Evolutionary conservation across 1,140 invertebrate genomes (phyloP), one percentile per base, ranked within the genome.

Genomic region (Sipha flava): DNA sequence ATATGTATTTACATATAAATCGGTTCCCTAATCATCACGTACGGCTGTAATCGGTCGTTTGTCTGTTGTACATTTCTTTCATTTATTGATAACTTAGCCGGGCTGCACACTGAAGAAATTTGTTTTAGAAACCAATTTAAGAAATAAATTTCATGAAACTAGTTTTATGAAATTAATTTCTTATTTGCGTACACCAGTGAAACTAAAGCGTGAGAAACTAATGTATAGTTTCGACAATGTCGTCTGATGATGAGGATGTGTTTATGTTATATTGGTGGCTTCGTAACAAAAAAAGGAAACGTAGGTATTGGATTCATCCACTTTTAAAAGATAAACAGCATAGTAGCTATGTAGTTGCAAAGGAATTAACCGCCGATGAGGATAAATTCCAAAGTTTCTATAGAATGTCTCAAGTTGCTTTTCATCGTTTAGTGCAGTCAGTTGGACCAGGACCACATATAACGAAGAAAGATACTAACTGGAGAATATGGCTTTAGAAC

Each of bases 331-430:
- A 59, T 59, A 59, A 18, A 18, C 26, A 59, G 3, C 54, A 16
- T 59, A 59, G 12, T 59, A 31, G 26, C 14, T 59, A 31, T 59
- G 26, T 18, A 59, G 14, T 59, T 59, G 29, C 26, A 59, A 59
- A 31, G 12, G 29, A 59, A 59, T 59, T 59, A 59, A 59, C 1
- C 14, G 54, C 54, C 29, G 54, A 59, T 34, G 57, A 62, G 18
- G 57, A 62, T n/a, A 34, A 62, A 62, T 62, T 62, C 18, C 57
- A 62, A 59, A 62, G 57, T 62, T 62, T 62, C 18, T 62, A 62
- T n/a, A 62, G 31, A 34, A 62, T 62, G 57, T 62, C 31, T 62
- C 57, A 18, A 62, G 0, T n/a, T 10, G 31, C 57, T 6, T 62
- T 62, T 34, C 18, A 62, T 10, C 57, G 16, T 62, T 62, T 62